Evolutionary conservation across 2,888 invertebrate species (phyloP), one percentile per base, ranked within the genome.

Genomic region (Podotricha telesiphe): DNA sequence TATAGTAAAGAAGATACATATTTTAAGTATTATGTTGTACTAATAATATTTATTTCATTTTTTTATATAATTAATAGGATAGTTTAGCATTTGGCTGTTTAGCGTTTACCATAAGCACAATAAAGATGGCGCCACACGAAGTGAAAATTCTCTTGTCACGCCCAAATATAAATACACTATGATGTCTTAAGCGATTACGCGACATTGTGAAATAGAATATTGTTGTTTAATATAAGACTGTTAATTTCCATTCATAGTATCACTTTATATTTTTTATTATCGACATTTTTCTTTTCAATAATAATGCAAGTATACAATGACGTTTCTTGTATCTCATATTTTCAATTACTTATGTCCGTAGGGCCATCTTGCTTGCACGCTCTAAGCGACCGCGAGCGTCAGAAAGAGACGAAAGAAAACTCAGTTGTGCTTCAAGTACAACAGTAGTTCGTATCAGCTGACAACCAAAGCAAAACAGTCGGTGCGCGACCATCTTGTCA

Each of bases 401-500:
- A 77, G 78, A 89, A 75, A 67, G 86, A 86, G 84, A 83, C 0
- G 74, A 66, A 68, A 47, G 42, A 75, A 75, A 63, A 73, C 68
- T 74, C 73, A 71, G 72, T 79, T 85, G 76, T 82, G 83, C 82
- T 85, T 83, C 78, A 83, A 88, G 77, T 80, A 81, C 78, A 88
- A 85, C 88, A 85, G 86, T 81, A 77, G 84, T 86, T 89, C 88
- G 89, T 93, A 93, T 93, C 93, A 93, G 93, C 93, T 93, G 93
- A 93, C 93, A 93, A 91, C 87, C 93, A 93, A 93, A 93, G 93
- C 93, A 93, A 93, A 93, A 93, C 93, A 93, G 93, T 93, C 92
- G 93, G 93, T 93, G 89, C 91, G 93, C 93, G 89, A 93, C 93
- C 93, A 93, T 93, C 93, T 93, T 93, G 93, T 93, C 93, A 93